Evolutionary conservation across 2,797 vertebrate genomes (phyloP).

Genomic region (Gallirallus australis): DNA sequence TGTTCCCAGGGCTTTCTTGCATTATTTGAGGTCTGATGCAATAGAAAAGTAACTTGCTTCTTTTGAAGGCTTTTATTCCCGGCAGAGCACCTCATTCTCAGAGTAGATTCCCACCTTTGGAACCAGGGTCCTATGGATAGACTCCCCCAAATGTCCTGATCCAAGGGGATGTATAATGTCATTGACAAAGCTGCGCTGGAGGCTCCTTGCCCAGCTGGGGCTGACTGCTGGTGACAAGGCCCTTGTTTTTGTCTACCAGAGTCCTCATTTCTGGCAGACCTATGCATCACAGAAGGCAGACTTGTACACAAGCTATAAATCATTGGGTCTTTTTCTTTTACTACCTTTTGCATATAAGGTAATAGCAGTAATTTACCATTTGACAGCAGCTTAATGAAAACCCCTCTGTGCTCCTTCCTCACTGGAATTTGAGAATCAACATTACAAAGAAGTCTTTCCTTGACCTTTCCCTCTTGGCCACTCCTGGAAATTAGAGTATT

Average conservation of each 20-base stretch:
- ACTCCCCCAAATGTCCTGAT: background rate
- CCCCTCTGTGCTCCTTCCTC: background rate
- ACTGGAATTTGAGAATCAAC: background rate
- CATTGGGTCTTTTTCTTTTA: background rate
- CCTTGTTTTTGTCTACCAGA: background rate
- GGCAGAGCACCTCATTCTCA: background rate
- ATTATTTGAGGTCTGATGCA: background rate
- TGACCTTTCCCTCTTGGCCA: slow-evolving; percentile 23
- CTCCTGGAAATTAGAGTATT: slow-evolving; percentile 32
- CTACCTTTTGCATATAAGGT: background rate
- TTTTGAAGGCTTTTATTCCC: background rate
- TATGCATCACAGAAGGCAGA: background rate
- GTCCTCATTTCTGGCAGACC: background rate
- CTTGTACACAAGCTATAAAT: background rate
- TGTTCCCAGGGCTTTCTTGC: background rate
- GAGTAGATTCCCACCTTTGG: background rate
- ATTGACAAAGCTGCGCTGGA: background rate
- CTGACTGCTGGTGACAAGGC: background rate
- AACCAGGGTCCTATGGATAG: background rate
- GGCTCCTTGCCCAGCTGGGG: background rate
- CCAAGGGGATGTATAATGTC: background rate
- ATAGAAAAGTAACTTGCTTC: background rate
- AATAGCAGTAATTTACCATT: background rate
- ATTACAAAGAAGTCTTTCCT: slow-evolving; percentile 28
- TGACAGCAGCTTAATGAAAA: background rate